Evolutionary conservation across 1,140 invertebrate genomes (phyloP), one percentile per base, ranked within the genome.

Genomic region (Ips nitidus): DNA sequence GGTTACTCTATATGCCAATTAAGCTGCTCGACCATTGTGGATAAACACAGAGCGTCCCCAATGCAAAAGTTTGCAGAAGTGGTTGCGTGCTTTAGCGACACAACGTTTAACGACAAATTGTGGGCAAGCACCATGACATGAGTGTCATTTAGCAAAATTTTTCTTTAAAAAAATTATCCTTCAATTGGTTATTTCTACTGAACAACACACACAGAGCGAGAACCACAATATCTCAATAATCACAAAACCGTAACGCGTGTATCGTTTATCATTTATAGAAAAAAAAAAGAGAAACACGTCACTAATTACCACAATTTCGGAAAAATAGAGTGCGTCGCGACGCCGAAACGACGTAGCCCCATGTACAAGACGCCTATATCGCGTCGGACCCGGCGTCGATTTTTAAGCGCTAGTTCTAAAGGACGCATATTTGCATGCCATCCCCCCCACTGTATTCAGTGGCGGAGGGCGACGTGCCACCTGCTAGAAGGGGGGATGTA

Each of bases 391-490:
- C 68, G 68, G 60, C 68, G 68, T 70, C 68, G 68, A 70, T 70
- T 70, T 70, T 64, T 62, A 64, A 70, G 68, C 68, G 68, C 68
- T 62, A 62, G 59, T 70, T 70, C 68, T 62, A 70, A 64, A 70
- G 68, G 68, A 70, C 68, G 68, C 68, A 70, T 68, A 68, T 70
- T 70, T 70, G 68, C 68, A 70, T 70, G 68, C 61, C 68, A 70
- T 70, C 68, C 68, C 68, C 68, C 68, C 68, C 55, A 57, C 38
- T 3, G 8, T 40, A 4, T 6, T 42, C 6, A 7, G 41, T 38
- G 3, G 39, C 41, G 38, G 36, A 59, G 50, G 50, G 66, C 58
- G 45, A 8, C 40, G 58, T 4, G 52, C 59, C 55, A 62, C 53
- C 55, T 62, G 68, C 68, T 42, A 38, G 3, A 40, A 7, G 57